Evolutionary conservation across 2,888 invertebrate species (phyloP).

Genomic region (Elegia similella): DNA sequence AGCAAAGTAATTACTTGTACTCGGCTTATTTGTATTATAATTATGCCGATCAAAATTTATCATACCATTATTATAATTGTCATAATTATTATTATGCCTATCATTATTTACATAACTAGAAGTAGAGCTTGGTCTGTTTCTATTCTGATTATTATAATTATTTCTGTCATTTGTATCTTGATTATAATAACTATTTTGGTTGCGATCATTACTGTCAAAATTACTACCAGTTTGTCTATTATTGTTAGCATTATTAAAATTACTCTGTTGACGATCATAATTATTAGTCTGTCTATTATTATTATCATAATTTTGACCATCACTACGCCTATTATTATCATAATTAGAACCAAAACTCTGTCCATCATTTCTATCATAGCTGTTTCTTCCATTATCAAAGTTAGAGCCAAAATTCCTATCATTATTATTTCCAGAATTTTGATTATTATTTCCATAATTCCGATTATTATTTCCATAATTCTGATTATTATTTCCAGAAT

Average conservation of each 20-base stretch:
- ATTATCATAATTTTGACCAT: conserved; percentile 1
- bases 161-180: conserved; percentile 7
- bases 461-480: not conserved
- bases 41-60: not conserved
- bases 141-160: conserved; percentile 11
- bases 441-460: not conserved
- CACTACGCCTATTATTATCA: not conserved
- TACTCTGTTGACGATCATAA: conserved; percentile 2
- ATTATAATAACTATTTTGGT: not conserved
- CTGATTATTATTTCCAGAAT: not conserved
- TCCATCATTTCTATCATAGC: not conserved
- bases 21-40: not conserved
- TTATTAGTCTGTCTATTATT: conserved; percentile 2
- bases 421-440: not conserved
- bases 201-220: conserved; percentile 1
- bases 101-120: conserved; percentile 3
- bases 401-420: not conserved
- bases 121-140: not conserved
- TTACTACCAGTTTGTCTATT: conserved; percentile 3
- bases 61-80: conserved; percentile 1
- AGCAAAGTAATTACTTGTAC: not conserved
- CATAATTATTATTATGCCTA: conserved; percentile 9
- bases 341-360: not conserved
- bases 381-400: not conserved
- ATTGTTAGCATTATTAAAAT: conserved; percentile 1